These are phyloP conservation scores for Paraplagusia blochii DNA, from an alignment of 2,113 vertebrate species.

Conservation along the genomic window DNA sequence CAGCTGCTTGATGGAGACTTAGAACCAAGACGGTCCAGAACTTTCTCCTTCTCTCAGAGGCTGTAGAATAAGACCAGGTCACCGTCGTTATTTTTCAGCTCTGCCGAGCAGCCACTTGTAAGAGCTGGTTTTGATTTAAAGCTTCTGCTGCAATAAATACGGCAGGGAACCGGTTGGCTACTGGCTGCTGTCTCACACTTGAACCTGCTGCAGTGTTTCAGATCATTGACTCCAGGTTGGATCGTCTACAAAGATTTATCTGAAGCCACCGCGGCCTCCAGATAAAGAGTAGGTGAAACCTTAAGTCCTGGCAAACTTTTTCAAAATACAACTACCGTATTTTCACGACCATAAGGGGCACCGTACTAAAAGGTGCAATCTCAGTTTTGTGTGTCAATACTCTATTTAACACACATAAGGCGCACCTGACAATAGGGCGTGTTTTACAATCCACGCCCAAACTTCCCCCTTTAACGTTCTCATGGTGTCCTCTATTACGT, in stretches of 20 bases:
- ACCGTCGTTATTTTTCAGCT: conserved; percentile 38
- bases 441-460: no score
- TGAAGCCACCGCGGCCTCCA: conserved; percentile 34
- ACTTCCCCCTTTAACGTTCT: no score
- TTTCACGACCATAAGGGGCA: no score
- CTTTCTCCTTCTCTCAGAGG: conserved; percentile 31
- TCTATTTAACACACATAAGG: no score
- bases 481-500: no score
- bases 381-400: no score
- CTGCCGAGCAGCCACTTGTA: conserved; percentile 34
- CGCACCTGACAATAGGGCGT: no score
- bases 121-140: conserved; percentile 54
- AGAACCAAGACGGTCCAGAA: conserved; percentile 10
- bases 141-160: conserved; percentile 54
- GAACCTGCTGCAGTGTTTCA: conserved; percentile 12
- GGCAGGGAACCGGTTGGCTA: conserved; percentile 36
- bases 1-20: no score
- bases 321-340: no score
- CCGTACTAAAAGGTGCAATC: no score
- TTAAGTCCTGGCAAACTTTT: conserved; percentile 15
- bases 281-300: conserved; percentile 14
- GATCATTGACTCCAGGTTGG: conserved; percentile 20
- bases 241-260: conserved; percentile 23
- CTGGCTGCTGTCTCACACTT: conserved; percentile 24
- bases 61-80: conserved; percentile 53